Conservation (phyloP, 2,797 vertebrate genomes). For the Cossypha heuglini region DNA sequence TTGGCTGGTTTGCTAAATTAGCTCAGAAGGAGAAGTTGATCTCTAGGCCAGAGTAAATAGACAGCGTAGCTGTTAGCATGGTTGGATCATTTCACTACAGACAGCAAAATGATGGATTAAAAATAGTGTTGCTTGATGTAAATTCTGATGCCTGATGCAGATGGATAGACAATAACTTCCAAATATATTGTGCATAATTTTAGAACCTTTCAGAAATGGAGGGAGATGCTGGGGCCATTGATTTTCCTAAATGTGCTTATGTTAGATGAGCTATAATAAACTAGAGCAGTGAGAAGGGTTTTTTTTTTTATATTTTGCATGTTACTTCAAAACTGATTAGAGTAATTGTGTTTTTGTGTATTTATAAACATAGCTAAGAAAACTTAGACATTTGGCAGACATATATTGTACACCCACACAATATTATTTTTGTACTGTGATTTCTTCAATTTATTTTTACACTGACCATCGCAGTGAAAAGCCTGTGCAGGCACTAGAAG, state of each 20-base stretch:
- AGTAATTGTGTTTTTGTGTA: neutral
- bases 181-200: neutral
- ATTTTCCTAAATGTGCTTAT: neutral
- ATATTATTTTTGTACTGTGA: neutral
- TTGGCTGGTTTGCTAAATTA: conserved; percentile 10
- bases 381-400: neutral
- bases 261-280: neutral
- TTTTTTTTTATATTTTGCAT: neutral
- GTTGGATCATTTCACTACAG: neutral
- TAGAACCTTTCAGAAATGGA: neutral
- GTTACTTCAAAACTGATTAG: neutral
- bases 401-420: neutral
- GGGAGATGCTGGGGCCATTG: neutral
- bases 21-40: neutral
- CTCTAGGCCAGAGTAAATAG: neutral
- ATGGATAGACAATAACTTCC: neutral
- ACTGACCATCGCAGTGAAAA: neutral
- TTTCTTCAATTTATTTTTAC: neutral
- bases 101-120: neutral
- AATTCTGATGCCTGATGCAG: neutral
- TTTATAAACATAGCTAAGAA: neutral
- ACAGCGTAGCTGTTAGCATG: neutral
- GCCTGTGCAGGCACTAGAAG: neutral
- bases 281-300: neutral
- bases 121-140: neutral